Conservation (phyloP, 1,140 invertebrate genomes). For the Pseudomyrmex sp. region DNA sequence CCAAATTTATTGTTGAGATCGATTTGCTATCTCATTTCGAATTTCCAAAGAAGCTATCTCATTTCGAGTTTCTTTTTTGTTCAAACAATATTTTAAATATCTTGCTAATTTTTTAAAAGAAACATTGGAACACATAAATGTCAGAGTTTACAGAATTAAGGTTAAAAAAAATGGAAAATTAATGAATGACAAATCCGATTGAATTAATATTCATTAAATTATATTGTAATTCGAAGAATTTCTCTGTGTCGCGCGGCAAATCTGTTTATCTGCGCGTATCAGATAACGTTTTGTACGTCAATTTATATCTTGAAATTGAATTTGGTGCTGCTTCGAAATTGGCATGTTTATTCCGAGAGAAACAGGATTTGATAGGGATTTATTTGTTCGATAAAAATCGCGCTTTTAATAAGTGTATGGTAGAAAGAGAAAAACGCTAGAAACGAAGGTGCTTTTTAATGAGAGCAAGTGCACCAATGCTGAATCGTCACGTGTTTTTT, state of each 20-base stretch:
- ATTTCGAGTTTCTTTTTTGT: not conserved
- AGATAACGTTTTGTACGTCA: constrained; percentile 26
- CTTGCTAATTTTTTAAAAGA: not conserved
- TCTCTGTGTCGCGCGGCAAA: constrained; percentile 28
- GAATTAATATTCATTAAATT: constrained; percentile 38
- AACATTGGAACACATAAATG: no score
- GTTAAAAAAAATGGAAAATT: not conserved
- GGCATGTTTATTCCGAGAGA: constrained; percentile 32
- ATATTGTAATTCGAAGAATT: constrained; percentile 29
- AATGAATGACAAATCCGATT: constrained; percentile 21
- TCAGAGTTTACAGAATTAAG: no score
- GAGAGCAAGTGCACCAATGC: no score
- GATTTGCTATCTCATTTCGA: not conserved
- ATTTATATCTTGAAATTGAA: constrained; percentile 39
- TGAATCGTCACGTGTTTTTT: not conserved
- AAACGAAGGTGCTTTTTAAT: no score
- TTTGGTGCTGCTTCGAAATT: constrained; percentile 25
- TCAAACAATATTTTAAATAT: not conserved
- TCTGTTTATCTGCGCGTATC: constrained; percentile 19
- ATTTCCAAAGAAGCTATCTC: not conserved
- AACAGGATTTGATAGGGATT: no score
- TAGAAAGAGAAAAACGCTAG: not conserved
- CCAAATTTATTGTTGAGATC: constrained; percentile 13
- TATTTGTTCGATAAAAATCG: constrained; percentile 2
- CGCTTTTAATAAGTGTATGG: not conserved